These are phyloP conservation scores for Cheirogaleus major DNA, from an alignment of 2,797 vertebrate genomes.

Conservation along the genomic window DNA sequence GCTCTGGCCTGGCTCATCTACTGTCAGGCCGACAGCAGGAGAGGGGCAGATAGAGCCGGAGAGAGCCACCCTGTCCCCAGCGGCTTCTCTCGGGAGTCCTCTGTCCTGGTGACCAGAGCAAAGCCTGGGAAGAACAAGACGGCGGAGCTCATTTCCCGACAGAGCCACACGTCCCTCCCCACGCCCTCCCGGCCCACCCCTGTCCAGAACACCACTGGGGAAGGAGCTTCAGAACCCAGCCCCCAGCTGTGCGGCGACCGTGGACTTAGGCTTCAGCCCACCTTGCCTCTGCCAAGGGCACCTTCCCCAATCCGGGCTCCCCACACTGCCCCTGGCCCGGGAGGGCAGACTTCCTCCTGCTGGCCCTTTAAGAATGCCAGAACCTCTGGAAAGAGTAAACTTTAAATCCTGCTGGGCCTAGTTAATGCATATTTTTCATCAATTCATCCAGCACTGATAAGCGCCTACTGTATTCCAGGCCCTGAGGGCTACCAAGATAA, in stretches of 20 bases:
- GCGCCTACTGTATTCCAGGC: not conserved
- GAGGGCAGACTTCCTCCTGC: not conserved
- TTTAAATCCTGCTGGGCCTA: not conserved
- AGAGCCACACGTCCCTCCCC: fast-evolving
- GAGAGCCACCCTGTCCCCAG: conserved; percentile 1
- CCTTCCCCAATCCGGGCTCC: not conserved
- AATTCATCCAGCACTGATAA: not conserved
- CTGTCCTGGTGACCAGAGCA: not conserved
- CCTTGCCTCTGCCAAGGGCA: not conserved
- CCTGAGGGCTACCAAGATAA: not conserved
- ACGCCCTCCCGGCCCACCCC: not conserved
- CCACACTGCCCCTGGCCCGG: not conserved
- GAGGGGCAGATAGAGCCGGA: conserved; percentile 52
- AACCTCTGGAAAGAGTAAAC: not conserved
- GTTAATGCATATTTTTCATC: not conserved
- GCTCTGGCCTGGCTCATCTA: conserved; percentile 57
- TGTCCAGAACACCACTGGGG: not conserved
- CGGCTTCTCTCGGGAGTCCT: not conserved
- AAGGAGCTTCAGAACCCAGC: not conserved
- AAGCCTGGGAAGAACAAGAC: conserved; percentile 33
- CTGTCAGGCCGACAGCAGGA: not conserved
- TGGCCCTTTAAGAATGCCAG: not conserved
- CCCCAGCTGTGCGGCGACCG: not conserved
- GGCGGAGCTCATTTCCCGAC: conserved; percentile 28
- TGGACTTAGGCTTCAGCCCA: not conserved